Percentiles rank a stretch among this genome's conserved stretches.
Evolutionary conservation across 2,797 vertebrate genomes (phyloP).

Genomic region (Valencia hispanica): DNA sequence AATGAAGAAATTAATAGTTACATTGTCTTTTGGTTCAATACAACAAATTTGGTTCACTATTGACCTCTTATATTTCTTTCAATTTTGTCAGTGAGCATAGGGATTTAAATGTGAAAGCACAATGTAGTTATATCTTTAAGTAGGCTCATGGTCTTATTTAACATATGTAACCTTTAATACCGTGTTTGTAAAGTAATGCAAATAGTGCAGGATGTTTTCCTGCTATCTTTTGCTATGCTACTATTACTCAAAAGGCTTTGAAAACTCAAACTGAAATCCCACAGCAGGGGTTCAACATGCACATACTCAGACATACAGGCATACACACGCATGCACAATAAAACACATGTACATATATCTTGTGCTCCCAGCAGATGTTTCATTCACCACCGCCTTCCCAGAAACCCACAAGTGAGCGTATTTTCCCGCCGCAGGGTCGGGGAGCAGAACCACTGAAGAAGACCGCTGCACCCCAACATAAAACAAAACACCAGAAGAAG

Average conservation of each 20-base stretch:
- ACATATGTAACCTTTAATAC: background rate
- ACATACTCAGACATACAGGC: constrained; percentile 29
- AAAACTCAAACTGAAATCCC: constrained; percentile 59
- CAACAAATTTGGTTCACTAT: background rate
- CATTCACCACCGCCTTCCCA: constrained; percentile 84
- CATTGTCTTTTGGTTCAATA: background rate
- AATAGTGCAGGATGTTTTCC: constrained; percentile 13
- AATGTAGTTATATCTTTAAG: background rate
- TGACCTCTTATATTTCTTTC: background rate
- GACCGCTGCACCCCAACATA: constrained; percentile 85
- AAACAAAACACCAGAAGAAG: constrained; percentile 83
- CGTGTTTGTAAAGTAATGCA: background rate
- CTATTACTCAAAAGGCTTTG: constrained; percentile 53
- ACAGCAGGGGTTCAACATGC: constrained; percentile 56
- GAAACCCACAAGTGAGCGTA: constrained; percentile 87
- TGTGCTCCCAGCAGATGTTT: constrained; percentile 85
- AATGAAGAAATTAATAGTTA: background rate
- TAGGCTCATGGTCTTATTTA: background rate
- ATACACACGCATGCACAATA: constrained; percentile 57
- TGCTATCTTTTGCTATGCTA: constrained; percentile 33
- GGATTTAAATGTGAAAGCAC: background rate
- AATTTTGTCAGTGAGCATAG: background rate
- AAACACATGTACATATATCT: constrained; percentile 74
- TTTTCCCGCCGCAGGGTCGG: constrained; percentile 85
- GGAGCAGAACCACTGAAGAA: constrained; percentile 85